Base-by-base conservation (phyloP, 2,113 vertebrate genomes). In the Albula goreensis region DNA sequence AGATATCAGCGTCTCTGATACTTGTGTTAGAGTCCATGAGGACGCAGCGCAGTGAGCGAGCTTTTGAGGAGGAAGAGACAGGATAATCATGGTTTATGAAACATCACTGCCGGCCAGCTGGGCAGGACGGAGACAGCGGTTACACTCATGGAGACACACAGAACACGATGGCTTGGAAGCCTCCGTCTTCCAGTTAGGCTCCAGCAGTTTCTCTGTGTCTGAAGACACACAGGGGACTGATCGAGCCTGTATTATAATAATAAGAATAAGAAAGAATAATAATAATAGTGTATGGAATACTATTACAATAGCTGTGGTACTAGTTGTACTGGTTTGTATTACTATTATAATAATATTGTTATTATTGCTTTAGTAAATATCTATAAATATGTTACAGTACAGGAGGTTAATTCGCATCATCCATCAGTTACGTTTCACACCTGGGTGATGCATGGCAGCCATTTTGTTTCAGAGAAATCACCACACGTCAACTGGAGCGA, bases 181-280 rank as follows among this genome's bases (percentile, higher is more conserved):
- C 78, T 79, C 48, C 3, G 50, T 79, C 49, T 3, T 48, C 19
- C 41, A 50, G 78, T 79, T 79, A 50, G 50, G 41, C 78, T 49
- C 31, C 49, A 17, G 31, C 22, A 17, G 78, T 41, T 49, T 48
- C 25, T 2, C 41, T 50, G 49, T 79, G 49, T 49, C 6, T 79
- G 78, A 79, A 79, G 78, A 79, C 4, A 79, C 78, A 79, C 78
- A 79, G 78, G 78, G 78, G 78, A 79, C 31, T 1, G 31, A 41
- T 41, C 31, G 1, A 41, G 31, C 31, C 31, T 1, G 31, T 41
- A 41, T 41, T 41, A 41, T 41, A 41, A 41, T 41, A 41, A 41
- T 41, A 41, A 41, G 0, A 41, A 41, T 0, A 41, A 41, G 31
- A 41, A 41, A 41, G 1, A 41, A 41, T 41, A 41, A 41, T 1